Evolutionary conservation across 2,888 invertebrate genomes (phyloP).

Genomic region (Cantharis nigra): DNA sequence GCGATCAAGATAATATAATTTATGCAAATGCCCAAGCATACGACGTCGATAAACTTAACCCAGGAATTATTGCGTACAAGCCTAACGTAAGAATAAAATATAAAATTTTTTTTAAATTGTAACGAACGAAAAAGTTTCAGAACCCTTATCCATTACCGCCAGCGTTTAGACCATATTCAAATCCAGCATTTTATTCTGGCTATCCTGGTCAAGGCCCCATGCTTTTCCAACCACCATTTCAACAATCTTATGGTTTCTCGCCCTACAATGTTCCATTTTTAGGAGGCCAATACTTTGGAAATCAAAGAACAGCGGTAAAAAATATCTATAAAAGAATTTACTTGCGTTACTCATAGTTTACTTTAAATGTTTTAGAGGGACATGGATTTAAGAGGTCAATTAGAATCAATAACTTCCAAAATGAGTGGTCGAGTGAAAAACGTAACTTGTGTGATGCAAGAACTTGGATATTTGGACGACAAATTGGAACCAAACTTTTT

Average conservation of each 20-base stretch:
- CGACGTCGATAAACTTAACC: conserved; percentile 59
- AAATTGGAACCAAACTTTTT: conserved; percentile 70
- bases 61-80: conserved; percentile 62
- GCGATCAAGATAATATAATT: conserved; percentile 36
- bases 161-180: conserved; percentile 59
- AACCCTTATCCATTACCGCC: conserved; percentile 45
- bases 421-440: conserved; percentile 62
- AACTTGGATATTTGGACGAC: conserved; percentile 69
- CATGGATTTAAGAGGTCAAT: conserved; percentile 64
- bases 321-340: not conserved
- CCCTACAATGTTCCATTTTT: conserved; percentile 51
- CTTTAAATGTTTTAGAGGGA: conserved; percentile 58
- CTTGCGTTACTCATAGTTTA: not conserved
- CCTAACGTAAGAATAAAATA: conserved; percentile 41
- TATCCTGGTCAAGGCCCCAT: conserved; percentile 55
- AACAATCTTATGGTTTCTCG: conserved; percentile 35
- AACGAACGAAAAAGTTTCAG: conserved; percentile 32
- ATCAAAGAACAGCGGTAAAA: conserved; percentile 62
- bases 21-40: conserved; percentile 47
- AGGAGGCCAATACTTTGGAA: conserved; percentile 52
- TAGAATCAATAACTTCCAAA: conserved; percentile 63
- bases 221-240: conserved; percentile 50
- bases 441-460: conserved; percentile 74
- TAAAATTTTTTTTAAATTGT: not conserved
- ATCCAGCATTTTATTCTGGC: conserved; percentile 58